phyloP scores from a whole-genome alignment of 2,113 vertebrate species.

The Lethenteron camtschaticum region DNA sequence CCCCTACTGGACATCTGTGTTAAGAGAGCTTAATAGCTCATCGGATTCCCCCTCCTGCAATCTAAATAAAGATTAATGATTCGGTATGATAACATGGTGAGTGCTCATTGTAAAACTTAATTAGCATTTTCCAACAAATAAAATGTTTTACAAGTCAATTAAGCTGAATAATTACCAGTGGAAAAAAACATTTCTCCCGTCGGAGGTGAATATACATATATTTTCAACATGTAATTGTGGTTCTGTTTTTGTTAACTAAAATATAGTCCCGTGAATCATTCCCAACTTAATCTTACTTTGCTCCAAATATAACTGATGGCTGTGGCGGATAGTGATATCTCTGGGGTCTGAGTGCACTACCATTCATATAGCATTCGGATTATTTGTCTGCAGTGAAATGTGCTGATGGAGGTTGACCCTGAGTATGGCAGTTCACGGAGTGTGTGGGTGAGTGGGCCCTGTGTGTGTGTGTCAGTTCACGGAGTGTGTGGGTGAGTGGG shows the following conservation, averaged over 20 bases:
- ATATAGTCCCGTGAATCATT: neutral
- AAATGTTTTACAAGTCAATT: too few species aligned
- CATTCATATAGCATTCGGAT: neutral
- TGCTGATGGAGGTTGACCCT: neutral
- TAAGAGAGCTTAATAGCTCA: too few species aligned
- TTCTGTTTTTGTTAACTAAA: neutral
- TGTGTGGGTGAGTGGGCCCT: neutral
- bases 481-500: constrained; percentile 61
- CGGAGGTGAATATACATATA: too few species aligned
- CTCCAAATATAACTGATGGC: neutral
- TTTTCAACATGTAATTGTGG: neutral
- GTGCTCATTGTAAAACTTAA: too few species aligned
- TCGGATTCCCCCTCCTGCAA: too few species aligned
- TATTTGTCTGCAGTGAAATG: neutral
- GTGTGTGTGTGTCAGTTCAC: constrained; percentile 33
- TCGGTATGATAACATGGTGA: too few species aligned
- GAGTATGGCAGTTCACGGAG: too few species aligned
- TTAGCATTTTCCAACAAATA: too few species aligned
- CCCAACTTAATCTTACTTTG: neutral
- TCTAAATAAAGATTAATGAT: too few species aligned
- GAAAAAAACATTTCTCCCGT: too few species aligned
- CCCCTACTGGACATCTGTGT: too few species aligned
- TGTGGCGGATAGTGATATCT: neutral
- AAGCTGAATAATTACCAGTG: too few species aligned
- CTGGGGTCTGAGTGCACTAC: neutral